Evolutionary conservation across 2,113 vertebrate species (phyloP), one percentile per base, ranked within the genome.

Genomic region (Gymnogyps californianus): DNA sequence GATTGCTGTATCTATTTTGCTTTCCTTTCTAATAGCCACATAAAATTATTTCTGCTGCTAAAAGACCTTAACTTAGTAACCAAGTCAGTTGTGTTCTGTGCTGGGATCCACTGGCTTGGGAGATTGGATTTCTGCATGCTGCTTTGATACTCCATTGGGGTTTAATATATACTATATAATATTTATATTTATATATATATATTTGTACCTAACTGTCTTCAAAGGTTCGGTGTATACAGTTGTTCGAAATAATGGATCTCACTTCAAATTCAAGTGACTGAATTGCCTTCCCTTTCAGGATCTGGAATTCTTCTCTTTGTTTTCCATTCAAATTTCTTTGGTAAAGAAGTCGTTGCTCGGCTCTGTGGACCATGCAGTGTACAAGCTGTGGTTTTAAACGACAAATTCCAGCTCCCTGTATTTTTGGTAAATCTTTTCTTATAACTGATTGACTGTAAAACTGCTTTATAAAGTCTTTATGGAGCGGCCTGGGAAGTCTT

Each of bases 381-480:
- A 51, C 99, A 99, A 84, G 99, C 99, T 19, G 99, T 99, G 71
- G 98, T 99, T 94, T 98, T 99, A 97, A 99, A 99, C 1, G 99
- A 99, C 97, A 99, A 99, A 97, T 99, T 99, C 97, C 99, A 99
- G 97, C 98, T 99, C 94, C 99, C 99, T 74, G 98, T 99, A 94
- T 99, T 99, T 97, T 97, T 99, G 99, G 99, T 99, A 97, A 97
- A 97, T 96, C 42, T 86, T 78, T 92, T 81, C 38, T 6, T 70
- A 7, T 51, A 70, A 79, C 10, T 47, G 8, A 16, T 16, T 36
- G 36, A 40, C 47, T 82, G 13, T 59, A 72, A 59, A 81, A 49
- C 15, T 82, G 24, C 20, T 54, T 77, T 46, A 20, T 46, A 10
- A 92, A 52, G n/a, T 55, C 40, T 75, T 77, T 10, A 13, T n/a